Conservation (phyloP, 2,888 invertebrate species). For the Labia minor region DNA sequence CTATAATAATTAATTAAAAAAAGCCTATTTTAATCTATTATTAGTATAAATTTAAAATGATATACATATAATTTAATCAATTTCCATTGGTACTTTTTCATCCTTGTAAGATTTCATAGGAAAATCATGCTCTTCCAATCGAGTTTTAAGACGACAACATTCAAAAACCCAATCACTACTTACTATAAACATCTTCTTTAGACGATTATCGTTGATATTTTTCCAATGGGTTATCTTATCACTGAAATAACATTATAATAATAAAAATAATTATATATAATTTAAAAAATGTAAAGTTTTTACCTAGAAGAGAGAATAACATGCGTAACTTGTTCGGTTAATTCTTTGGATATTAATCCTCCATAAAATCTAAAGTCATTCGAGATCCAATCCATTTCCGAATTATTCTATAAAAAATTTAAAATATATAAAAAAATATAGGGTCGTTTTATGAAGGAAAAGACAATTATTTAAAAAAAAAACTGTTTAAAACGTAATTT, state of each 20-base stretch:
- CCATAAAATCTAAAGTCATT: slow-evolving; percentile 36
- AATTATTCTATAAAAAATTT: slow-evolving; percentile 23
- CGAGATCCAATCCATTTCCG: slow-evolving; percentile 21
- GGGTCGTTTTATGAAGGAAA: too few relatives aligned
- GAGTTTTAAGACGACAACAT: not conserved
- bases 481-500: too few relatives aligned
- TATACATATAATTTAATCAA: too few relatives aligned
- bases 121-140: not conserved
- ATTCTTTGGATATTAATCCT: slow-evolving; percentile 31
- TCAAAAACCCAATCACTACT: not conserved
- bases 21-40: too few relatives aligned
- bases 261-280: not conserved
- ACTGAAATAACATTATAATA: not conserved
- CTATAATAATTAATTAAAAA: too few relatives aligned
- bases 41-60: too few relatives aligned
- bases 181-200: not conserved
- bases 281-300: slow-evolving; percentile 16
- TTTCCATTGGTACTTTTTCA: too few relatives aligned
- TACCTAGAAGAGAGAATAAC: slow-evolving; percentile 30
- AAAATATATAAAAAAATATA: slow-evolving; percentile 14
- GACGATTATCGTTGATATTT: not conserved
- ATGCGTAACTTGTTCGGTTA: slow-evolving; percentile 34
- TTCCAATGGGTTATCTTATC: not conserved
- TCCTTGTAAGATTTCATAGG: not conserved
- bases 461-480: too few relatives aligned